A percentile compares a stretch with the other conserved stretches of the same genome.
Evolutionary conservation across 64 coral and sea anemone species (phyloP).

Genomic region (Actinia tenebrosa): DNA sequence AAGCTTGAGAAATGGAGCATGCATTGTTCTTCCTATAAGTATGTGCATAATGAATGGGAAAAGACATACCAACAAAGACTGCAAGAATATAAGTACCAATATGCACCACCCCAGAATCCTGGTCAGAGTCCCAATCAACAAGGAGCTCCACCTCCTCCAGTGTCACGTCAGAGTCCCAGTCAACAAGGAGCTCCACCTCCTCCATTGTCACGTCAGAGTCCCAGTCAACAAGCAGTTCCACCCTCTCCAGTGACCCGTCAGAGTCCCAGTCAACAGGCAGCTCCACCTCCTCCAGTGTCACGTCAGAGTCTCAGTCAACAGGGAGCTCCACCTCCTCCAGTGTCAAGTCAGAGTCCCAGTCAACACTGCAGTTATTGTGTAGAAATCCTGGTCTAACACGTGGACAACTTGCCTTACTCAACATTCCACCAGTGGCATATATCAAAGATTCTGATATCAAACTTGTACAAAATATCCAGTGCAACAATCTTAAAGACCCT

Average conservation of each 20-base stretch:
- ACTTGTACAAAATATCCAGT: background rate
- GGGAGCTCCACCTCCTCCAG: too few relatives aligned
- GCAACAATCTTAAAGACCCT: background rate
- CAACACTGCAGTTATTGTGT: background rate
- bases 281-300: too few relatives aligned
- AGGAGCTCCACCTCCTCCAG: too few relatives aligned
- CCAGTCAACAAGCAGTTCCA: too few relatives aligned
- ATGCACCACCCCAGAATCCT: too few relatives aligned
- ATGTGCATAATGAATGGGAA: background rate
- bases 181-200: too few relatives aligned
- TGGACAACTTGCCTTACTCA: background rate
- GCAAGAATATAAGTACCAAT: background rate
- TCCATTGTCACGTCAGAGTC: too few relatives aligned
- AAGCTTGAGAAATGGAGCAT: background rate
- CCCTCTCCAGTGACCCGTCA: too few relatives aligned
- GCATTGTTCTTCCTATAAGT: background rate
- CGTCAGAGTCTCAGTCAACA: too few relatives aligned
- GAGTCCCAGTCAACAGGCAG: too few relatives aligned
- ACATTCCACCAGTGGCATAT: background rate
- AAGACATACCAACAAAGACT: background rate
- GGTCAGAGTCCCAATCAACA: background rate
- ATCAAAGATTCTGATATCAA: background rate
- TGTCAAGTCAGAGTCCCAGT: too few relatives aligned
- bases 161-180: too few relatives aligned
- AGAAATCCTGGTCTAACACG: slow-evolving; percentile 20